Percentiles rank a stretch among this genome's conserved stretches.
Evolutionary conservation across 1,140 invertebrate species (phyloP).

Genomic region (Drosophila azteca): DNA sequence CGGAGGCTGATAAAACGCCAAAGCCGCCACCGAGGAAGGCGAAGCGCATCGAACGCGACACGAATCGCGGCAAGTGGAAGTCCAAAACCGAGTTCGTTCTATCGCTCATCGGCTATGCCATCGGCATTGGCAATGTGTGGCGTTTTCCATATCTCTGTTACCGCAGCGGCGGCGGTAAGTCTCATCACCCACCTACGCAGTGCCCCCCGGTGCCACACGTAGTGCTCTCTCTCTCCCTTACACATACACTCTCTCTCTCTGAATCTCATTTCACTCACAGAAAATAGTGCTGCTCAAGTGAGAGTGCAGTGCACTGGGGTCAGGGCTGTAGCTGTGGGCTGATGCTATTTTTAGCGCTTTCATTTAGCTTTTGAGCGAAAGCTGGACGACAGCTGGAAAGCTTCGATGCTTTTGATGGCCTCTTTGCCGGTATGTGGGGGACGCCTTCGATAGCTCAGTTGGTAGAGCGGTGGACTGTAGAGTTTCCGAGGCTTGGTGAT

Average conservation of each 20-base stretch:
- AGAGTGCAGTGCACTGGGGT: constrained; percentile 3
- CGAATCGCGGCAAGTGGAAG: constrained; percentile 85
- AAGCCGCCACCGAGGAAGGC: neutral
- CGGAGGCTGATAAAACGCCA: neutral
- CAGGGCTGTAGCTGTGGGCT: constrained; percentile 12
- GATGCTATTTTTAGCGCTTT: constrained; percentile 54
- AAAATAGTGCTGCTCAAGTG: constrained; percentile 50
- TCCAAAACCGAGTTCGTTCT: constrained; percentile 90
- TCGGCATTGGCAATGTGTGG: constrained; percentile 93
- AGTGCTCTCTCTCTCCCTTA: neutral
- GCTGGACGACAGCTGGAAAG: constrained; percentile 37
- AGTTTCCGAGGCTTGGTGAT: constrained; percentile 66
- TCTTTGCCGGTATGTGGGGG: constrained; percentile 28
- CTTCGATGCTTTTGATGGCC: constrained; percentile 20
- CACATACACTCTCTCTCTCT: neutral
- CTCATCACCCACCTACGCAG: no score
- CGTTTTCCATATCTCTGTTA: constrained; percentile 92
- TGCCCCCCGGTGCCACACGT: no score
- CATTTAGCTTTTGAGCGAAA: constrained; percentile 72
- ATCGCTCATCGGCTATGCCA: constrained; percentile 89
- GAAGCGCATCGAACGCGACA: constrained; percentile 59
- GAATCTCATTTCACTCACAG: constrained; percentile 5
- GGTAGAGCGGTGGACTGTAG: constrained; percentile 95
- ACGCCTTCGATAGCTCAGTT: constrained; percentile 93
- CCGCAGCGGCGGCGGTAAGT: constrained; percentile 83